Conservation (phyloP, 2,888 invertebrate genomes). For the Tipula unca region DNA sequence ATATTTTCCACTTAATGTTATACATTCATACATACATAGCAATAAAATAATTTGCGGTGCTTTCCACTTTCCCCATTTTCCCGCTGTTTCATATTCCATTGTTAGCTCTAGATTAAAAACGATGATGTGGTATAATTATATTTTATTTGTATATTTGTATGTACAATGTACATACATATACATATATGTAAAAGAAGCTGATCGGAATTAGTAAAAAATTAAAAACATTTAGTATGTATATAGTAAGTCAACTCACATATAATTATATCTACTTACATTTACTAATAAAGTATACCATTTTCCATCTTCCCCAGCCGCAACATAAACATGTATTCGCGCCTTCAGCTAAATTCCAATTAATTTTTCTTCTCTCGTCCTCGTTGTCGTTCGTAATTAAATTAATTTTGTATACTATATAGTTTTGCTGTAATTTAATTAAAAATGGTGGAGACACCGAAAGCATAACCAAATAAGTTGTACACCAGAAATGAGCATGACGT, state of each 20-base stretch:
- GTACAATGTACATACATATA: no score
- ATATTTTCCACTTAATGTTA: no score
- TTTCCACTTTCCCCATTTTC: neutral
- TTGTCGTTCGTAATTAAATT: neutral
- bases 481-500: neutral
- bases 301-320: no score
- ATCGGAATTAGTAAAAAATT: neutral
- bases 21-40: no score
- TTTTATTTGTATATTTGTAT: neutral
- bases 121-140: neutral
- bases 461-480: neutral
- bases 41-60: neutral
- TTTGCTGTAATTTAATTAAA: no score
- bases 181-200: neutral
- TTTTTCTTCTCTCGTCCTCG: neutral
- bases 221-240: neutral
- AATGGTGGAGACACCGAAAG: neutral
- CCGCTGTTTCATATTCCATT: neutral
- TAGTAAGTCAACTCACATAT: neutral
- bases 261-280: no score
- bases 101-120: neutral
- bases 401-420: neutral
- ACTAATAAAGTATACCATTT: no score
- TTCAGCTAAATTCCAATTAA: neutral
- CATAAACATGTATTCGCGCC: neutral